Evolutionary conservation across 2,888 invertebrate genomes (phyloP).

Genomic region (Allacma fusca): DNA sequence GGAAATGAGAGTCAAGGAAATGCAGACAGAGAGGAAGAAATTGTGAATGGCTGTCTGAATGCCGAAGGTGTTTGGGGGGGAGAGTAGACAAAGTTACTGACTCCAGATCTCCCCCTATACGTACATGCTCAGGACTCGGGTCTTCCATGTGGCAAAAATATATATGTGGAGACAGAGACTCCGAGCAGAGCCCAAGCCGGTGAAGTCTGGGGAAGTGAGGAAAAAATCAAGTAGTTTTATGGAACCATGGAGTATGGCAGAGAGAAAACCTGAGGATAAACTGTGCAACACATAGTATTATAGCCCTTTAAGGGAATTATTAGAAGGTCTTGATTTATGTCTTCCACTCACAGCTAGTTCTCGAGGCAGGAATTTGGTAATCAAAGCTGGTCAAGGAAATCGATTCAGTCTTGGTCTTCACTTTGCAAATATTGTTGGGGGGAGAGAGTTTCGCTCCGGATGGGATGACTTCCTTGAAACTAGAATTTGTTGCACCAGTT

Average conservation of each 20-base stretch:
- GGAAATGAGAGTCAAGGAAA: conserved; percentile 8
- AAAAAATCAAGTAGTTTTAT: not conserved
- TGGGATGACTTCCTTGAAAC: conserved; percentile 14
- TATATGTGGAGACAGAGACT: no score
- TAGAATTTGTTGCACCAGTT: conserved; percentile 16
- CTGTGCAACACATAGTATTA: not conserved
- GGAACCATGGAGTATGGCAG: no score
- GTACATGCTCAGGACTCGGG: not conserved
- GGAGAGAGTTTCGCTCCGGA: conserved; percentile 22
- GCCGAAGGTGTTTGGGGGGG: conserved; percentile 5
- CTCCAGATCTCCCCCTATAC: not conserved
- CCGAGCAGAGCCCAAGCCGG: no score
- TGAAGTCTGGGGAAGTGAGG: not conserved
- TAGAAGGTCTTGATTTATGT: conserved; percentile 36
- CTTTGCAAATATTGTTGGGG: conserved; percentile 38
- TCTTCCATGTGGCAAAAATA: no score
- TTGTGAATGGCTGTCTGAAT: conserved; percentile 16
- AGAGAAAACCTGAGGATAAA: not conserved
- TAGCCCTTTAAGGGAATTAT: conserved; percentile 11
- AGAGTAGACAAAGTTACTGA: not conserved
- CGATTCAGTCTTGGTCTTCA: conserved; percentile 46
- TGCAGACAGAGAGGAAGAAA: not conserved
- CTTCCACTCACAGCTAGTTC: conserved; percentile 42
- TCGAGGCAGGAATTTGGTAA: conserved; percentile 47
- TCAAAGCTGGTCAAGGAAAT: conserved; percentile 47